Base-by-base conservation (phyloP, 2,113 vertebrate species). In the Daboia siamensis region DNA sequence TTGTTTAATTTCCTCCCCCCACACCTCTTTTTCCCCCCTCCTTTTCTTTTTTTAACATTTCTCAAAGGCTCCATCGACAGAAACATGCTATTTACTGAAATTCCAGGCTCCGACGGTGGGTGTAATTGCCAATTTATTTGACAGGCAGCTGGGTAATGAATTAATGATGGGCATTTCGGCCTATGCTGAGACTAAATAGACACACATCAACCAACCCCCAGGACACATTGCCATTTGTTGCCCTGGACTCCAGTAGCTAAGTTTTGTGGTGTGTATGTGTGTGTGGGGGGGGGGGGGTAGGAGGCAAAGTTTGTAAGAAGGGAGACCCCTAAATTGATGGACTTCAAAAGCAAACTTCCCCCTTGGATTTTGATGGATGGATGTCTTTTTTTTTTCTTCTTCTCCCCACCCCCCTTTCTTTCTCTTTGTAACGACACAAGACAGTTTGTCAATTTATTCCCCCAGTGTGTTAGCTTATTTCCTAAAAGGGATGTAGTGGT, bases 81-180 rank as follows among this genome's bases (percentile, higher is more conserved):
- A 98, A 99, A 98, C 98, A 97, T 98, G 98, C 98, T 99, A 99
- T 99, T 99, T 99, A 99, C 98, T 98, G 98, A 98, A 86, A 99
- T 86, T 98, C 98, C 97, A 97, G 98, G 98, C 97, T 98, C 98
- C 96, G 95, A 96, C 96, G 9, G 96, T 97, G 96, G 97, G 97
- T 74, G 97, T 99, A 99, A 99, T 99, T 99, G 99, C 97, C 99
- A 99, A 99, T 99, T 99, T 99, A 99, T 99, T 99, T 99, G 99
- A 99, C 99, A 99, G 99, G 99, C 99, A 99, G 99, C 98, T 97
- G 98, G 98, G 98, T 99, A 99, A 99, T 99, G 99, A 99, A 98
- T 98, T 99, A 99, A 99, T 99, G 99, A 99, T 99, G 98, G 98
- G 99, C 98, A 98, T 99, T 99, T 99, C 97, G 98, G 98, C 98